Base-by-base conservation (phyloP, 2,888 invertebrate genomes). In the Aspidiotus destructor region DNA sequence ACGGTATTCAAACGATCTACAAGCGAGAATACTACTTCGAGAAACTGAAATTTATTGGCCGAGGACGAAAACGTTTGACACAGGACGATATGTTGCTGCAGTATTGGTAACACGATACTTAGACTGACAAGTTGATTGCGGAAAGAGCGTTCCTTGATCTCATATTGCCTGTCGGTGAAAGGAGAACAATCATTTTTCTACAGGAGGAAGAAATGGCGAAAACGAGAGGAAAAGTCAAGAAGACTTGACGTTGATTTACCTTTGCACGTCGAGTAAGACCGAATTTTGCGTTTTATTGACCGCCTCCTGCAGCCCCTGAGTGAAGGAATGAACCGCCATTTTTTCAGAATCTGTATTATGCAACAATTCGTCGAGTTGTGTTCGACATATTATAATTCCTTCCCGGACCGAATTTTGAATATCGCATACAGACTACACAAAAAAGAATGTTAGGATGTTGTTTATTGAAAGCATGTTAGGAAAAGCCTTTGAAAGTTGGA, bases 41-140 rank as follows among this genome's bases (percentile, higher is more conserved):
- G 80, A 76, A 88, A 87, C 75, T 88, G 87, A 75, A 86, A 85
- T 75, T 86, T 86, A 73, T 85, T 86, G 5, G 87, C 86, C 10
- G 85, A 83, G 68, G 84, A 83, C 52, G 84, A 85, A 76, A 88
- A 86, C 8, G 85, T 84, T 68, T 86, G 84, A 75, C 86, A 85
- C 68, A 86, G 79, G 73, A 87, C 82, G 41, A 87, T 79, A 74
- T 87, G 87, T 70, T 85, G 81, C 74, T 86, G 86, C 40, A 88
- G 79, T 17, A 86, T 84, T 2, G 86, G 86, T 75, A 86, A 79
- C 10, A 86, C 83, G 55, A 83, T 82, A 42, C 84, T 83, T 73
- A 83, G 74, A 70, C 80, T 79, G 28, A 81, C 75, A 69, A 84
- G 75, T 74, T 83, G 83, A 8, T 79, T 78, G 69, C 82, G 78